Base-by-base conservation (phyloP, 2,888 invertebrate species). In the Melitaea athalia region DNA sequence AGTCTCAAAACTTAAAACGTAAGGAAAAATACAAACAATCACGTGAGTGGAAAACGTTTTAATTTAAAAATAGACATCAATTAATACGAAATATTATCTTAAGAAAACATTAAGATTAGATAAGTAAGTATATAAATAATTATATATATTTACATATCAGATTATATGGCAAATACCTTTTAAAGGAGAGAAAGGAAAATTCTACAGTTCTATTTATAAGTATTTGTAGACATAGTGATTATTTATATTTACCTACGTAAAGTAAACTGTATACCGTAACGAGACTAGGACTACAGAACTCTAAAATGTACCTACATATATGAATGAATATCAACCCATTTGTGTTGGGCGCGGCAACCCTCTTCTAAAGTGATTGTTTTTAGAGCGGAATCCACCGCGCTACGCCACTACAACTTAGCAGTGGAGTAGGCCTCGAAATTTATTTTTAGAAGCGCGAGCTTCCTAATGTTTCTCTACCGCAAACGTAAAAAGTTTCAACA, bases 381-480 rank as follows among this genome's bases (percentile, higher is more conserved):
- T 69, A 59, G 65, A 65, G 65, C 69, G 62, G 65, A 66, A 69
- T 69, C 65, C 59, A 62, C 62, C 62, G 65, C 65, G 57, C 42
- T 66, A 63, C 69, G 38, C 65, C 69, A 69, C 65, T 63, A 63
- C 67, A 67, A 67, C 67, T 59, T 57, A 42, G 57, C 67, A 42
- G 57, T 69, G 59, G 59, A 69, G 65, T 69, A 55, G 69, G 62
- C 63, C 63, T 69, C 63, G 59, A 38, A 59, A 45, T 65, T 65
- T 69, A 69, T 69, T 69, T 69, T 69, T 69, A 69, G 65, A 69
- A 33, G 61, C 69, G 65, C 65, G 61, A 63, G 59, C 63, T 69
- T 69, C 65, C 65, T 69, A 69, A 66, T 69, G 69, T 59, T 63
- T 63, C 69, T 65, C 59, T 53, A 43, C 52, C 59, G 59, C 64